Evolutionary conservation across 2,113 vertebrate species (phyloP).

Genomic region (Callipepla squamata): DNA sequence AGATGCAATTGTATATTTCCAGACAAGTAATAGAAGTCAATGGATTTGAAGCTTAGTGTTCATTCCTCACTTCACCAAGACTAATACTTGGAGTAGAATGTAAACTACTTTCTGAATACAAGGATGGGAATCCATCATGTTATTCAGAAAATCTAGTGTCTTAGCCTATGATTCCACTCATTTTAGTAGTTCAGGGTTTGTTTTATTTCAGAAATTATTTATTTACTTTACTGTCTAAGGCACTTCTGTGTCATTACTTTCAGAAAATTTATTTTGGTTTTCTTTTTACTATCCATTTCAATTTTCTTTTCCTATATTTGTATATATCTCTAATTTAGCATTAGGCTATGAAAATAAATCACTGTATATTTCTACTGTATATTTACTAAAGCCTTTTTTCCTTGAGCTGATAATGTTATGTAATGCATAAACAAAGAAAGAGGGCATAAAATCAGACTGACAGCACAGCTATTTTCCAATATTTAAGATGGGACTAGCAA

Average conservation of each 20-base stretch:
- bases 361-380: background rate
- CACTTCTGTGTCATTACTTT: background rate
- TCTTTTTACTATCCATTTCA: background rate
- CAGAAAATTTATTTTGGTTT: background rate
- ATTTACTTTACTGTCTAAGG: background rate
- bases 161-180: background rate
- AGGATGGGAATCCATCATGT: background rate
- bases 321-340: background rate
- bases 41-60: background rate
- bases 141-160: background rate
- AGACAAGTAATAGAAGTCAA: background rate
- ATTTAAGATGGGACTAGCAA: background rate
- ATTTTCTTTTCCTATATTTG: background rate
- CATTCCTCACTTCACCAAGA: background rate
- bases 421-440: background rate
- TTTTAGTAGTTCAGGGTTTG: background rate
- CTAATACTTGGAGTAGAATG: background rate
- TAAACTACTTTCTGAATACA: background rate
- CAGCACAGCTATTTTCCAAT: background rate
- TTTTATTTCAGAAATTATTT: conserved; percentile 2
- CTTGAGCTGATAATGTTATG: background rate
- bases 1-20: background rate
- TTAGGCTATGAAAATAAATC: conserved; percentile 3
- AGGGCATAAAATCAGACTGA: background rate
- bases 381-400: background rate